A percentile compares a stretch with the other conserved stretches of the same genome.
Conservation (phyloP, 1,140 invertebrate genomes). For the Drosophila kepulauana region DNA sequence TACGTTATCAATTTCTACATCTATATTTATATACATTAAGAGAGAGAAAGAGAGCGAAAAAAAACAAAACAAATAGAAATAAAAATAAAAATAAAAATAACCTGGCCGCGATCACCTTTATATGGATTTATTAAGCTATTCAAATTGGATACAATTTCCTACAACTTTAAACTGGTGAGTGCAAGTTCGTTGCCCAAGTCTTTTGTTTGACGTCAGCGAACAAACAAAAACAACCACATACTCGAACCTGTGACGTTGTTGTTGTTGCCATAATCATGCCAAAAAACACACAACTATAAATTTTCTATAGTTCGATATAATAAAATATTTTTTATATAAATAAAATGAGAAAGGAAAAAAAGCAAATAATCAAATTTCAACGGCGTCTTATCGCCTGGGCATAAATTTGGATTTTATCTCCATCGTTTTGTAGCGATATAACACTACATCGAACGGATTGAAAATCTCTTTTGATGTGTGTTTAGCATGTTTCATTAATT, state of each 20-base stretch:
- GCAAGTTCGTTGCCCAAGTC: slow-evolving; percentile 73
- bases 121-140: slow-evolving; percentile 75
- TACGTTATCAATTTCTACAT: slow-evolving; percentile 54
- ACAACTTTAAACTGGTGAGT: slow-evolving; percentile 74
- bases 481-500: slow-evolving; percentile 44
- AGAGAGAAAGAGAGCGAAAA: slow-evolving; percentile 3
- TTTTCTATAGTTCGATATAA: slow-evolving; percentile 53
- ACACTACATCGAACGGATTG: slow-evolving; percentile 13
- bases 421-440: slow-evolving; percentile 59
- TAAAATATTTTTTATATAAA: slow-evolving; percentile 48
- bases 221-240: slow-evolving; percentile 9
- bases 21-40: slow-evolving; percentile 52
- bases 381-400: slow-evolving; percentile 48
- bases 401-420: slow-evolving; percentile 73
- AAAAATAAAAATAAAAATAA: slow-evolving; percentile 17
- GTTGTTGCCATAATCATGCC: slow-evolving; percentile 46
- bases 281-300: slow-evolving; percentile 45
- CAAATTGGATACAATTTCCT: slow-evolving; percentile 79
- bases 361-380: neutral
- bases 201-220: slow-evolving; percentile 56
- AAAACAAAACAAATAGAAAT: neutral
- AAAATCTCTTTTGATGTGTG: slow-evolving; percentile 16
- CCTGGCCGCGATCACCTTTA: slow-evolving; percentile 30
- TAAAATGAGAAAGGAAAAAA: slow-evolving; percentile 34
- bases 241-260: slow-evolving; percentile 32